Evolutionary conservation across 2,888 invertebrate species (phyloP).

Genomic region (Netelia melanura): DNA sequence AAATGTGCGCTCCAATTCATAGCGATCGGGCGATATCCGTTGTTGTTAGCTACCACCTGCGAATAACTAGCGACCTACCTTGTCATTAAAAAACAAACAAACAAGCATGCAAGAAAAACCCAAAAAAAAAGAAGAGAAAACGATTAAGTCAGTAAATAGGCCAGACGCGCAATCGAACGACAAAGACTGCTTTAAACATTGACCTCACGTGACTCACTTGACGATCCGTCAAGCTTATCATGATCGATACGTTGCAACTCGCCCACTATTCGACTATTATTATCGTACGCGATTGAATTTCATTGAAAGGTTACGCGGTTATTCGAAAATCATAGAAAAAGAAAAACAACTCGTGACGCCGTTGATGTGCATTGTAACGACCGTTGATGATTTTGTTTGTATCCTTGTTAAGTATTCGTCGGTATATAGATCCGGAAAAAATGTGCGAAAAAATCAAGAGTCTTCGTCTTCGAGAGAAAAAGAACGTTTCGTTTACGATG

Average conservation of each 20-base stretch:
- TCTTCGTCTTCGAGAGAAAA: constrained; percentile 50
- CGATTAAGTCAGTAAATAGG: constrained; percentile 2
- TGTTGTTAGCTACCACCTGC: constrained; percentile 56
- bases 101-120: background rate
- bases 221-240: constrained; percentile 32
- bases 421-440: constrained; percentile 29
- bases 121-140: background rate
- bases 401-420: constrained; percentile 33
- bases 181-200: constrained; percentile 24
- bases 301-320: constrained; percentile 12
- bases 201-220: constrained; percentile 8
- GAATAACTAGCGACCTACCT: constrained; percentile 41
- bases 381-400: constrained; percentile 39
- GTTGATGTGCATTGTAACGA: constrained; percentile 52
- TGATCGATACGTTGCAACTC: constrained; percentile 22
- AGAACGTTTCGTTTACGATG: constrained; percentile 20
- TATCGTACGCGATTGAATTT: background rate
- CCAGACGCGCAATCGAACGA: constrained; percentile 16
- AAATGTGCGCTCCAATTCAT: constrained; percentile 12
- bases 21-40: constrained; percentile 40
- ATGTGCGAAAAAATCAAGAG: constrained; percentile 22
- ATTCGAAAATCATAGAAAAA: constrained; percentile 23
- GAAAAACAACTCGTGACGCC: constrained; percentile 24
- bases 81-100: constrained; percentile 8
- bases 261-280: background rate